phyloP scores from a whole-genome alignment of 1,140 invertebrate species.

The Venturia canescens region DNA sequence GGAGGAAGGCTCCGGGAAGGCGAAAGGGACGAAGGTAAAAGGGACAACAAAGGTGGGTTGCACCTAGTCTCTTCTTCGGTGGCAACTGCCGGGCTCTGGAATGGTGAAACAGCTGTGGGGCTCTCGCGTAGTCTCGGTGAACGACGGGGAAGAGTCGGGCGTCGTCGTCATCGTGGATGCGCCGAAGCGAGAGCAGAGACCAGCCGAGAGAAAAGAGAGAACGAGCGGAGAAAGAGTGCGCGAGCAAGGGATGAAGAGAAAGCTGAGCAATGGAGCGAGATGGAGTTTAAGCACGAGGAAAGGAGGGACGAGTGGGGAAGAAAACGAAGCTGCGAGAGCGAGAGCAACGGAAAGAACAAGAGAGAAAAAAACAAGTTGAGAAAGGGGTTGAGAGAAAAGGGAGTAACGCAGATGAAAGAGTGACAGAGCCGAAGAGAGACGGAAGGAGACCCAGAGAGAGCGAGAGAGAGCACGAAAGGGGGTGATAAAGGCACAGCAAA shows the following conservation, averaged over 20 bases:
- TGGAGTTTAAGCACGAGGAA: slow-evolving; percentile 45
- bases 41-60: slow-evolving; percentile 62
- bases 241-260: slow-evolving; percentile 56
- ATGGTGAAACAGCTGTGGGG: slow-evolving; percentile 66
- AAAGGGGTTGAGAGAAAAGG: slow-evolving; percentile 42
- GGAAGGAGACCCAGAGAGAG: slow-evolving; percentile 46
- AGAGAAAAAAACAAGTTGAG: slow-evolving; percentile 34
- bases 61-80: slow-evolving; percentile 56
- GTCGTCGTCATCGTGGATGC: slow-evolving; percentile 34
- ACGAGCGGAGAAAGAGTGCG: slow-evolving; percentile 42
- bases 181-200: slow-evolving; percentile 47
- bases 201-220: slow-evolving; percentile 36
- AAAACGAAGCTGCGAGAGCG: slow-evolving; percentile 46
- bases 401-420: neutral
- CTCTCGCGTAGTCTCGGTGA: slow-evolving; percentile 24
- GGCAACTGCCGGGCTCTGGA: slow-evolving; percentile 64
- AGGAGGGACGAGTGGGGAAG: slow-evolving; percentile 46
- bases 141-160: slow-evolving; percentile 27
- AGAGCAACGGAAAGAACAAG: too few relatives aligned
- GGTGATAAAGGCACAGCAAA: slow-evolving; percentile 71
- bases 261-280: slow-evolving; percentile 30
- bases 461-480: slow-evolving; percentile 64
- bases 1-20: slow-evolving; percentile 22
- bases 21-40: slow-evolving; percentile 39
- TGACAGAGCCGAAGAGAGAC: slow-evolving; percentile 28